Percentiles rank a stretch among this genome's conserved stretches.
These are phyloP conservation scores for Ciconia maguari DNA, from an alignment of 2,113 vertebrate species.

Conservation along the genomic window DNA sequence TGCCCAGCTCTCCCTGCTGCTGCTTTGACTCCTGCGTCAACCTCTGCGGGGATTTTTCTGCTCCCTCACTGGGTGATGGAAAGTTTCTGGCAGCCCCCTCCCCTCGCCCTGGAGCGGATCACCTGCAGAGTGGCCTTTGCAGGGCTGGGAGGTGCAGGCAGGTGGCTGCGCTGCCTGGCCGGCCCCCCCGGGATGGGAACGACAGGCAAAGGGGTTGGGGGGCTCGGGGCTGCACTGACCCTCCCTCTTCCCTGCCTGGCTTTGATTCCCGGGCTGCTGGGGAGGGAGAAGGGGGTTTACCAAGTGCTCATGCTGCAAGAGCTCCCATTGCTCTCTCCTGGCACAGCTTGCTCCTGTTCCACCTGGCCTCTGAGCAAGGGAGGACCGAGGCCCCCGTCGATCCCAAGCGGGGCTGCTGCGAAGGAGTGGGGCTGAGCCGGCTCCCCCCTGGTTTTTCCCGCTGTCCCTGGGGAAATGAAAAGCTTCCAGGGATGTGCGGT, in stretches of 20 bases:
- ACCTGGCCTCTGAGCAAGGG: not conserved
- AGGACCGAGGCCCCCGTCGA: fast-evolving
- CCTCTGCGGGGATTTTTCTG: constrained; percentile 9
- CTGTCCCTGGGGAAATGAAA: not conserved
- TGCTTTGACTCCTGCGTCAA: not conserved
- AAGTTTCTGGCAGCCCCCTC: not conserved
- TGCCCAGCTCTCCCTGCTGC: fast-evolving
- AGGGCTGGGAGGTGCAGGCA: not conserved
- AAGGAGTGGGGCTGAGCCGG: not conserved
- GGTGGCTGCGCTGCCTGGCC: not conserved
- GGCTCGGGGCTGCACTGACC: not conserved
- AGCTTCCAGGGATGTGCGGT: not conserved
- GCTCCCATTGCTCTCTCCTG: not conserved
- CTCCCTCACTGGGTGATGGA: not conserved
- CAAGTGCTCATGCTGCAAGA: not conserved
- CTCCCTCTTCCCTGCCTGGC: not conserved
- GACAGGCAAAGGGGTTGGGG: not conserved
- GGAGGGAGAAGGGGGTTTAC: not conserved
- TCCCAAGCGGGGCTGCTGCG: not conserved
- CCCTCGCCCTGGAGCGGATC: not conserved
- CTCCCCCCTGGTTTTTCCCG: not conserved
- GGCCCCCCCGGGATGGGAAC: not conserved
- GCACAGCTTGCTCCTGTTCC: not conserved
- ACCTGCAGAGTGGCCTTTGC: not conserved
- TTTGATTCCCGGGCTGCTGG: not conserved